These are phyloP conservation scores for Temnothorax unifasciatus DNA, from an alignment of 2,888 invertebrate species.

Conservation along the genomic window DNA sequence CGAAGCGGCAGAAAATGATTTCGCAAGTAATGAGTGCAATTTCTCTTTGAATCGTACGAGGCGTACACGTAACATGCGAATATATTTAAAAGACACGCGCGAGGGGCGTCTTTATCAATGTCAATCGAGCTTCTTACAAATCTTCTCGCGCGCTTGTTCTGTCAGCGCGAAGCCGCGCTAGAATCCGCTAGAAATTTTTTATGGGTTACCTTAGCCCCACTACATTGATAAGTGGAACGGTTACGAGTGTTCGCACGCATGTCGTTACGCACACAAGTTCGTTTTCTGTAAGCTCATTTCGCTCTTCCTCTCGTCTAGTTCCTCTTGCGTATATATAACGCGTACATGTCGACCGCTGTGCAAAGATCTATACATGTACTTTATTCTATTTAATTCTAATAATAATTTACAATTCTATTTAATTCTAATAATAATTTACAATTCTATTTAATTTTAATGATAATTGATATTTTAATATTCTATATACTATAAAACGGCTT, in stretches of 20 bases:
- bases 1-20: neutral
- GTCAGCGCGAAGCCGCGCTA: conserved; percentile 65
- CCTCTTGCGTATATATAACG: neutral
- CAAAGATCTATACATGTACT: neutral
- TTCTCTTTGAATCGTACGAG: neutral
- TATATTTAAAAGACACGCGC: neutral
- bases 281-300: conserved; percentile 51
- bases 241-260: conserved; percentile 56
- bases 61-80: neutral
- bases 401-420: neutral
- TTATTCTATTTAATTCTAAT: neutral
- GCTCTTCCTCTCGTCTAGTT: conserved; percentile 61
- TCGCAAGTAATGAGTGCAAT: conserved; percentile 7
- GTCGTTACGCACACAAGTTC: conserved; percentile 36
- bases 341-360: neutral
- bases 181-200: conserved; percentile 70
- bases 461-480: too few species aligned
- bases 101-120: conserved; percentile 9
- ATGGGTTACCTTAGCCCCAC: conserved; percentile 80
- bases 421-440: neutral
- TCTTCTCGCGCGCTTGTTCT: conserved; percentile 62
- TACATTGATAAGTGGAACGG: conserved; percentile 80
- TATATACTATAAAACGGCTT: neutral
- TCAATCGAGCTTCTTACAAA: conserved; percentile 14
- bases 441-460: neutral